A percentile compares a stretch with the other conserved stretches of the same genome.
These are phyloP conservation scores for Gymnobelideus leadbeateri DNA, from an alignment of 2,113 vertebrate genomes.

Conservation along the genomic window DNA sequence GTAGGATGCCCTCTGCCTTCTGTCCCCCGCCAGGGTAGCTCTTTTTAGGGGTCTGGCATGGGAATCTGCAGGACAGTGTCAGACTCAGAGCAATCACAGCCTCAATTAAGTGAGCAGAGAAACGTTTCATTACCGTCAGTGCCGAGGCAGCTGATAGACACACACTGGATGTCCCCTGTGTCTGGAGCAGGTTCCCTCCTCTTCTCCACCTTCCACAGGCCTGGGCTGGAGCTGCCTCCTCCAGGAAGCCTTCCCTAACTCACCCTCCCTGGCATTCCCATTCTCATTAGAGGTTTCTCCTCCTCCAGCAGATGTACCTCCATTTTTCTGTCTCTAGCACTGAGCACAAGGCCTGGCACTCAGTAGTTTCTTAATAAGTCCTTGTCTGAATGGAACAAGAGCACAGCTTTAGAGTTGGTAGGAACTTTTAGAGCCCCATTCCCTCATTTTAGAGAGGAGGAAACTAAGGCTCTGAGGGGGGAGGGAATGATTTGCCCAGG, in stretches of 20 bases:
- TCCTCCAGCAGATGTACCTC: too few species aligned
- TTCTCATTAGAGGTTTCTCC: too few species aligned
- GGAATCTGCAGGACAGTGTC: too few species aligned
- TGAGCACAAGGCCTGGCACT: too few species aligned
- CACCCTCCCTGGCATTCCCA: too few species aligned
- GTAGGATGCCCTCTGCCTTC: background rate
- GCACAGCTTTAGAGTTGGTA: background rate
- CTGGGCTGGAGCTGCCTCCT: too few species aligned
- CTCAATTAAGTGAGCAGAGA: background rate
- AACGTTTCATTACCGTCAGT: background rate
- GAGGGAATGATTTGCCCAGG: too few species aligned
- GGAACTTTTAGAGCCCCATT: background rate
- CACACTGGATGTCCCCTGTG: too few species aligned
- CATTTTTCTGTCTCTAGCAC: background rate
- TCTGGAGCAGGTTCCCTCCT: background rate
- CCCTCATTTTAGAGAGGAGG: background rate
- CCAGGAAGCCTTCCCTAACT: background rate
- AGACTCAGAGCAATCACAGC: background rate
- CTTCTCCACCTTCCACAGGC: too few species aligned
- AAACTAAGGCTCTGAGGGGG: too few species aligned
- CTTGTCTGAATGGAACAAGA: background rate
- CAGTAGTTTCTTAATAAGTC: background rate
- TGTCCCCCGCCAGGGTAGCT: too few species aligned
- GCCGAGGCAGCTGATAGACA: background rate
- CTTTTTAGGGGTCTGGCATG: background rate